Evolutionary conservation across 2,888 invertebrate species (phyloP).

Genomic region (Eubasilissa splendida): DNA sequence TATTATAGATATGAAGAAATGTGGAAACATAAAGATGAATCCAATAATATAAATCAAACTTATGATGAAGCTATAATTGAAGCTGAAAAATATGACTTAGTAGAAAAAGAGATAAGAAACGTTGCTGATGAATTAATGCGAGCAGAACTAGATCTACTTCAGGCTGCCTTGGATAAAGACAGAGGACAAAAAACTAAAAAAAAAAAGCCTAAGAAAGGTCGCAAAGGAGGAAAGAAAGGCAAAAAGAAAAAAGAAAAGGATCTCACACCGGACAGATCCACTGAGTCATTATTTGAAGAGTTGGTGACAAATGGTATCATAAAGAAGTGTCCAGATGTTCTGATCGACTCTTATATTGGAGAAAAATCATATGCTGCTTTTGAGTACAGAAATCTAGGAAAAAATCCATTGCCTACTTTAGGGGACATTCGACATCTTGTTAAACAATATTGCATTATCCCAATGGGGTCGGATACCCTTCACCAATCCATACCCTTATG

Average conservation of each 20-base stretch:
- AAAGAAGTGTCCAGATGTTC: constrained; percentile 80
- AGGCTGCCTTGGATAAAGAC: constrained; percentile 82
- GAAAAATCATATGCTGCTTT: constrained; percentile 82
- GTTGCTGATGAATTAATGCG: constrained; percentile 87
- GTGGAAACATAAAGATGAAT: constrained; percentile 88
- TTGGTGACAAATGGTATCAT: constrained; percentile 93
- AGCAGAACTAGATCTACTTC: constrained; percentile 78
- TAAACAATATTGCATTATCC: constrained; percentile 91
- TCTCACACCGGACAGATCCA: constrained; percentile 91
- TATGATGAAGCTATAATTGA: constrained; percentile 89
- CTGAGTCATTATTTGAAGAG: constrained; percentile 94
- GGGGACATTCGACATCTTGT: constrained; percentile 91
- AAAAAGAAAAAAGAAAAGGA: constrained; percentile 97
- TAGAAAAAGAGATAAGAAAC: constrained; percentile 87
- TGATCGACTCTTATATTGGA: constrained; percentile 83
- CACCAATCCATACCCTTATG: constrained; percentile 81
- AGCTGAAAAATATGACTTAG: constrained; percentile 84
- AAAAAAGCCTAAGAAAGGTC: constrained; percentile 82
- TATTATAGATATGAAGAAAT: constrained; percentile 79
- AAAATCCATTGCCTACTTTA: constrained; percentile 72
- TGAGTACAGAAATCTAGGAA: constrained; percentile 68
- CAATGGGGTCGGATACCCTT: constrained; percentile 82
- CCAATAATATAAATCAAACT: constrained; percentile 80
- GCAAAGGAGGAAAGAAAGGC: constrained; percentile 87
- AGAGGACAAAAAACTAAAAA: constrained; percentile 86